phyloP scores from a whole-genome alignment of 2,888 invertebrate species.

The Euzetes globulus region DNA sequence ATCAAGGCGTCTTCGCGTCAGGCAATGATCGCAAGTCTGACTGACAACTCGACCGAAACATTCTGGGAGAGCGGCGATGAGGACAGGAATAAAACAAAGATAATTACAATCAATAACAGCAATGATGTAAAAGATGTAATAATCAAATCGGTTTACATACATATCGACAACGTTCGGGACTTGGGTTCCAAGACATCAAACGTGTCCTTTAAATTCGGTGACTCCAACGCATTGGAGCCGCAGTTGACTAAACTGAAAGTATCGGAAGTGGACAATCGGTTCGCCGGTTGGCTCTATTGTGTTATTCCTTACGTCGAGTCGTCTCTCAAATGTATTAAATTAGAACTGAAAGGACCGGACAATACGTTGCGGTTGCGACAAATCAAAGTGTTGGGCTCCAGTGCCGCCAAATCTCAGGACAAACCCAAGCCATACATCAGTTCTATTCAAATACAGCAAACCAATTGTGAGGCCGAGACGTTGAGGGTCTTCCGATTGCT shows the following conservation, averaged over 20 bases:
- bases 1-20: constrained; percentile 85
- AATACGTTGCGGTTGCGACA: constrained; percentile 81
- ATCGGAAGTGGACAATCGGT: constrained; percentile 74
- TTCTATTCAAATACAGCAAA: constrained; percentile 60
- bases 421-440: neutral
- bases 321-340: constrained; percentile 55
- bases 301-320: constrained; percentile 57
- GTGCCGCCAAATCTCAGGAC: constrained; percentile 41
- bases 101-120: constrained; percentile 62
- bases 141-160: constrained; percentile 60
- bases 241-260: constrained; percentile 51
- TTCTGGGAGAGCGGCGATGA: constrained; percentile 99
- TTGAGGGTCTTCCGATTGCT: constrained; percentile 82
- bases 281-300: constrained; percentile 84
- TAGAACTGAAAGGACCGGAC: constrained; percentile 85
- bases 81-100: constrained; percentile 81
- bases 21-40: constrained; percentile 85
- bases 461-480: constrained; percentile 83
- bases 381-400: constrained; percentile 49
- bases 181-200: constrained; percentile 54
- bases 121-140: constrained; percentile 61
- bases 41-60: constrained; percentile 90
- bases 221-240: constrained; percentile 8
- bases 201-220: constrained; percentile 18
- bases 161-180: constrained; percentile 89